Evolutionary conservation across 1,140 invertebrate genomes (phyloP).

Genomic region (Bombyx mandarina): DNA sequence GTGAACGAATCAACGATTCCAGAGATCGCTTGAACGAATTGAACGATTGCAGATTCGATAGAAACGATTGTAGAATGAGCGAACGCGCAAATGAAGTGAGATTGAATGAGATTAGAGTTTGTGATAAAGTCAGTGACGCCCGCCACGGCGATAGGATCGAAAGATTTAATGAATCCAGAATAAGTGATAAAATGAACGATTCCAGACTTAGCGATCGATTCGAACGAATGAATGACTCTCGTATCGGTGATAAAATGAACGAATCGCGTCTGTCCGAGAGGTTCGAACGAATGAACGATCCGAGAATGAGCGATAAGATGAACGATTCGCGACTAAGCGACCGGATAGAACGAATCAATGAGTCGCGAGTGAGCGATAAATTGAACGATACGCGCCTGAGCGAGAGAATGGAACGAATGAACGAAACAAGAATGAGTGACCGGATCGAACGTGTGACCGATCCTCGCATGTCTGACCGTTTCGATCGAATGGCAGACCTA

Average conservation of each 20-base stretch:
- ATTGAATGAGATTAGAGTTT: slow-evolving; percentile 11
- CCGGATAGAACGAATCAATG: slow-evolving; percentile 24
- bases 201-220: slow-evolving; percentile 20
- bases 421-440: slow-evolving; percentile 19
- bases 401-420: slow-evolving; percentile 19
- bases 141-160: slow-evolving; percentile 9
- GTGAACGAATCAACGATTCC: slow-evolving; percentile 8
- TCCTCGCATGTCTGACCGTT: slow-evolving; percentile 22
- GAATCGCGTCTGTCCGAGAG: slow-evolving; percentile 25
- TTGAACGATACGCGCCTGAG: slow-evolving; percentile 25
- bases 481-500: slow-evolving; percentile 34
- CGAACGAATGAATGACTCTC: slow-evolving; percentile 17
- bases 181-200: slow-evolving; percentile 24
- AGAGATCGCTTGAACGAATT: slow-evolving; percentile 24
- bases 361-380: slow-evolving; percentile 11
- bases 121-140: slow-evolving; percentile 26
- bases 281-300: slow-evolving; percentile 16
- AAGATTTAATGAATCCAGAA: slow-evolving; percentile 22
- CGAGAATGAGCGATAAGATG: slow-evolving; percentile 18
- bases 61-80: slow-evolving; percentile 18
- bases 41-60: slow-evolving; percentile 18
- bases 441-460: slow-evolving; percentile 27
- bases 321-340: slow-evolving; percentile 24
- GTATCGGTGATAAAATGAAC: slow-evolving; percentile 29
- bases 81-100: slow-evolving; percentile 21